Percentiles rank a stretch among this genome's conserved stretches.
These are phyloP conservation scores for Galbula dea DNA, from an alignment of 2,113 vertebrate species.

Conservation along the genomic window DNA sequence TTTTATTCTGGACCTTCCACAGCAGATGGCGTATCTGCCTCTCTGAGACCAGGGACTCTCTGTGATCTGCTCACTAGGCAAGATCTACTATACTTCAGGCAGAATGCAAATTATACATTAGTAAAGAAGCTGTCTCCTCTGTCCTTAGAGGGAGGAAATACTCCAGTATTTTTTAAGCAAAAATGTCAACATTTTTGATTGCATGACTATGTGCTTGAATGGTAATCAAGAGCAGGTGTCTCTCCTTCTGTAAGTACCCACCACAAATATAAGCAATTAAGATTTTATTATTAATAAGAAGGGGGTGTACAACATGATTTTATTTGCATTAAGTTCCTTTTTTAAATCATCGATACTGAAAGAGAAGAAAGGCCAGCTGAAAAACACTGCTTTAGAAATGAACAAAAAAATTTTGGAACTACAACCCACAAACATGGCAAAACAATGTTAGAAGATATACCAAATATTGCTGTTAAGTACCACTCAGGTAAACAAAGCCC, in stretches of 20 bases:
- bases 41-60: neutral
- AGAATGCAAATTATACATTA: neutral
- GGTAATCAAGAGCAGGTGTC: neutral
- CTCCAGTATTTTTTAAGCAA: neutral
- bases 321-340: neutral
- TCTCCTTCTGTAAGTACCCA: neutral
- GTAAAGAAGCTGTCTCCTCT: neutral
- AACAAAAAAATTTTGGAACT: neutral
- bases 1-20: neutral
- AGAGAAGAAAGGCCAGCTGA: neutral
- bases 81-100: neutral
- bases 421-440: neutral
- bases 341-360: neutral
- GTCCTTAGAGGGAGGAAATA: neutral
- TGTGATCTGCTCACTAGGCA: neutral
- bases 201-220: neutral
- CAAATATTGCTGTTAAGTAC: neutral
- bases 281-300: neutral
- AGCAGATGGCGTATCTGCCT: slow-evolving; percentile 7
- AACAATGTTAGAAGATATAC: neutral
- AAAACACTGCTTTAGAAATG: neutral
- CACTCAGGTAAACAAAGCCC: neutral
- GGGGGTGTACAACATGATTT: neutral
- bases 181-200: neutral
- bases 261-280: neutral